These are phyloP conservation scores for Drosophila leontia DNA, from an alignment of 1,140 invertebrate species.

Conservation along the genomic window DNA sequence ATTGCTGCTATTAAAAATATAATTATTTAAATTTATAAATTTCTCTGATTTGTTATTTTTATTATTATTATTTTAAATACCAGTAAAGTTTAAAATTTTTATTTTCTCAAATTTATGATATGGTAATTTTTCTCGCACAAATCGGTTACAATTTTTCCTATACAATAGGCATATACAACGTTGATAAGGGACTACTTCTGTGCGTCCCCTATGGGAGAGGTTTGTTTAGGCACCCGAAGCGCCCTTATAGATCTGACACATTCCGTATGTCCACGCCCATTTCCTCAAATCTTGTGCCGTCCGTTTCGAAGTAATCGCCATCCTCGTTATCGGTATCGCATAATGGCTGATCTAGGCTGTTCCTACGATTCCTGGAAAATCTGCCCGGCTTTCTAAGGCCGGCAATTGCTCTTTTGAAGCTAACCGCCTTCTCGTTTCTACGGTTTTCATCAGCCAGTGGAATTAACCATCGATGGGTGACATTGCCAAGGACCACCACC, in stretches of 20 bases:
- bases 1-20: neutral
- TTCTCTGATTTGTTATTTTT: neutral
- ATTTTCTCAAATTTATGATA: neutral
- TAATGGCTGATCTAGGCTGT: slow-evolving; percentile 4
- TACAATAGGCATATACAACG: slow-evolving; percentile 23
- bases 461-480: slow-evolving; percentile 49
- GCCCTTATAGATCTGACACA: slow-evolving; percentile 34
- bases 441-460: neutral
- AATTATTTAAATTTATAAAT: no score
- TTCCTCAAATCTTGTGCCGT: slow-evolving; percentile 44
- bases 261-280: slow-evolving; percentile 59
- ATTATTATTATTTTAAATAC: neutral
- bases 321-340: slow-evolving; percentile 28
- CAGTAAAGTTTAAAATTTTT: neutral
- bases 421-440: slow-evolving; percentile 48
- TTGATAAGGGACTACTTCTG: neutral
- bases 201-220: neutral
- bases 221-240: neutral
- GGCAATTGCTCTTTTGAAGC: slow-evolving; percentile 37
- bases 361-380: neutral
- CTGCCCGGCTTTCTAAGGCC: slow-evolving; percentile 18
- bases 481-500: slow-evolving; percentile 25
- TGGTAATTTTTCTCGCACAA: neutral
- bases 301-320: slow-evolving; percentile 27
- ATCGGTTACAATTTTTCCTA: slow-evolving; percentile 1